phyloP scores from a whole-genome alignment of 2,888 invertebrate genomes.

The Watsonalla cultraria region DNA sequence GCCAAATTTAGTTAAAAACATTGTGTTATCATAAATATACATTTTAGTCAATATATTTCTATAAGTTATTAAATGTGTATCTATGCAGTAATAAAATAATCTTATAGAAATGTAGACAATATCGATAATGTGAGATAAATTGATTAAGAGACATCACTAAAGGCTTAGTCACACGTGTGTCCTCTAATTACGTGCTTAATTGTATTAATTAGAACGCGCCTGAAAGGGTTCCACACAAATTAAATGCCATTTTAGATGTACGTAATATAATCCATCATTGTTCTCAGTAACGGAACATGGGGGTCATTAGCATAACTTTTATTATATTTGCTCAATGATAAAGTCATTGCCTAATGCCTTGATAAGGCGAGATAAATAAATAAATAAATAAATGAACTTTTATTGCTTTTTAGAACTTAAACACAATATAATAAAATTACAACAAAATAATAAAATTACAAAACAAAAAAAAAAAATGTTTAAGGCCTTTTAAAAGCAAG shows the following conservation, averaged over 20 bases:
- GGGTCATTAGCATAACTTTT: conserved; percentile 62
- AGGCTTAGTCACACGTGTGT: conserved; percentile 53
- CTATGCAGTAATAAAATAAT: too few species aligned
- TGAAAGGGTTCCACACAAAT: conserved; percentile 67
- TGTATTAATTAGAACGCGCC: conserved; percentile 73
- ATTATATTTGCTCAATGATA: conserved; percentile 34
- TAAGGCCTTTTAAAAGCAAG: too few species aligned
- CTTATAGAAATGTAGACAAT: neutral
- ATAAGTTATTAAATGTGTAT: too few species aligned
- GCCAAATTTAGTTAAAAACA: too few species aligned
- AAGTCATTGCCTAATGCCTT: conserved; percentile 1
- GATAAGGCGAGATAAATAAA: neutral
- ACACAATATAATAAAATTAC: too few species aligned
- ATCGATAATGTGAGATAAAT: conserved; percentile 8
- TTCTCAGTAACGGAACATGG: conserved; percentile 34
- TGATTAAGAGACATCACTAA: conserved; percentile 30
- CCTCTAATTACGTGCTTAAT: conserved; percentile 71
- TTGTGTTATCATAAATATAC: too few species aligned
- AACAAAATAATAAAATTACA: too few species aligned
- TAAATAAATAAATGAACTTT: too few species aligned
- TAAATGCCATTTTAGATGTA: conserved; percentile 50
- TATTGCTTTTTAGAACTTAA: too few species aligned
- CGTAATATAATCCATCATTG: conserved; percentile 32
- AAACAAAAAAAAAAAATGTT: too few species aligned
- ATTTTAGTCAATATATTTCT: too few species aligned